Conservation (phyloP, 2,113 vertebrate genomes). For the Isichthys henryi region DNA sequence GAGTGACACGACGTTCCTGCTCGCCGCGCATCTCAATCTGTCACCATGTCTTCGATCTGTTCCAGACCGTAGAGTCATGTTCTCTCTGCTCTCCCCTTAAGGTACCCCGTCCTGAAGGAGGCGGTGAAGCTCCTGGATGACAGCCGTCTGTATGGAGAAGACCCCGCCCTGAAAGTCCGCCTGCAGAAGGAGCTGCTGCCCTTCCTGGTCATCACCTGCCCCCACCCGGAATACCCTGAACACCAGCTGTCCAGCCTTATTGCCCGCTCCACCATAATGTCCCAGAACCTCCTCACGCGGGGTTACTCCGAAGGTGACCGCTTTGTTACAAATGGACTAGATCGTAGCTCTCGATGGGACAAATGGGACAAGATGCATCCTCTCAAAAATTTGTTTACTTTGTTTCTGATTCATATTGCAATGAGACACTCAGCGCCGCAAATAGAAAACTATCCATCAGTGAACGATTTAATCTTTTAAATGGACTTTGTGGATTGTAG, state of each 20-base stretch:
- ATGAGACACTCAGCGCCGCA: not conserved
- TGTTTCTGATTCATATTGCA: too few species aligned
- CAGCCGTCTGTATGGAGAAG: conserved; percentile 48
- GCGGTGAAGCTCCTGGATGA: conserved; percentile 60
- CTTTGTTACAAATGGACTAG: not conserved
- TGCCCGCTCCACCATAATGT: conserved; percentile 60
- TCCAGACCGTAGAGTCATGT: not conserved
- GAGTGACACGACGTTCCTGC: conserved; percentile 29
- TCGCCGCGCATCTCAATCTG: not conserved
- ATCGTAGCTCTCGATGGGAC: not conserved
- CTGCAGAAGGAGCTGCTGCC: conserved; percentile 66
- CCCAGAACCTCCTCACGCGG: conserved; percentile 67
- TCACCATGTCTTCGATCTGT: not conserved
- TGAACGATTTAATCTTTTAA: not conserved
- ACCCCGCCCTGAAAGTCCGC: conserved; percentile 45
- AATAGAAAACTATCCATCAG: not conserved
- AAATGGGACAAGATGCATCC: not conserved
- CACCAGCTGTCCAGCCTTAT: conserved; percentile 58
- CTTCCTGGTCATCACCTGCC: conserved; percentile 63
- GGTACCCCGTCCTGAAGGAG: conserved; percentile 65
- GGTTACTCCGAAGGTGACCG: conserved; percentile 75
- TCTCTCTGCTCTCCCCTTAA: conserved; percentile 31
- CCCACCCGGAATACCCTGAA: conserved; percentile 52
- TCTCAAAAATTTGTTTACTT: not conserved
- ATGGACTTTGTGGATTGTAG: not conserved